Percentiles rank a stretch among this genome's conserved stretches.
Conservation (phyloP, 92 coral and sea anemone species). For the Zoanthus sociatus region DNA sequence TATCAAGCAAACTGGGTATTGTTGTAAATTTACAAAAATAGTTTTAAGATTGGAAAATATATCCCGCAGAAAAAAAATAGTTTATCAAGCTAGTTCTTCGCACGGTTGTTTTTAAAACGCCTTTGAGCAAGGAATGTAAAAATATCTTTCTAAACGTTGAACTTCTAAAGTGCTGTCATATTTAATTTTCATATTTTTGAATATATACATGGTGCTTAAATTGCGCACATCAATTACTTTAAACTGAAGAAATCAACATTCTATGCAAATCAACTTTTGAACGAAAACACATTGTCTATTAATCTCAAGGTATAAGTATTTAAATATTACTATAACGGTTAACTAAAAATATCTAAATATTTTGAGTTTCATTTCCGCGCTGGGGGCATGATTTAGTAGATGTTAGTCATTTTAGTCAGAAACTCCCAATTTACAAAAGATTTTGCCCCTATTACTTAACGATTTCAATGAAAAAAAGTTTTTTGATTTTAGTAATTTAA, state of each 20-base stretch:
- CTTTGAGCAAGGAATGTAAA: background rate
- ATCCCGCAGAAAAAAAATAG: too few species aligned
- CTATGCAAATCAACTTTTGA: slow-evolving; percentile 30
- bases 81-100: background rate
- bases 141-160: background rate
- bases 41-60: too few species aligned
- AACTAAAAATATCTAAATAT: background rate
- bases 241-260: background rate
- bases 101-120: background rate
- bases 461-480: too few species aligned
- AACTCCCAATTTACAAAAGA: too few species aligned
- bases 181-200: background rate
- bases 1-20: too few species aligned
- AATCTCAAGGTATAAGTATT: slow-evolving; percentile 24
- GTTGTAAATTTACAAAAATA: too few species aligned
- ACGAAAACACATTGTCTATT: slow-evolving; percentile 27
- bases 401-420: background rate
- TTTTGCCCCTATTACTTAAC: too few species aligned
- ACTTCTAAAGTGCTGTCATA: background rate
- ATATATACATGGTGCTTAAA: background rate
- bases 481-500: too few species aligned
- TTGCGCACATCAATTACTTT: background rate
- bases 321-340: background rate
- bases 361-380: background rate
- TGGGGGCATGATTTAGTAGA: slow-evolving; percentile 22